Evolutionary conservation across 1,140 invertebrate species (phyloP), one percentile per base, ranked within the genome.

Genomic region (Ruditapes philippinarum): DNA sequence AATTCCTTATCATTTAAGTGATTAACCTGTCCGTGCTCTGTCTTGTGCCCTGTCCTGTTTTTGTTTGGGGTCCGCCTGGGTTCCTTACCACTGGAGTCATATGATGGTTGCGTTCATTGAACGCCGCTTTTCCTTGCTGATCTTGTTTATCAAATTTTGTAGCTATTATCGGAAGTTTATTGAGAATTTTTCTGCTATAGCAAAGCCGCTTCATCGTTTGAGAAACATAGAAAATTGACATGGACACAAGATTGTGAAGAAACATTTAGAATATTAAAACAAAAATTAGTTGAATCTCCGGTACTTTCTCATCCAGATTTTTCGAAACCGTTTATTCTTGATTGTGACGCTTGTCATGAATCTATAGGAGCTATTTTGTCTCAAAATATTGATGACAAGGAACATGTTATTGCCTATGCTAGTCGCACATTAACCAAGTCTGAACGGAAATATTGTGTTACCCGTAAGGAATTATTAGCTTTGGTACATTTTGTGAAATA

Each of bases 121-220:
- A n/a, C n/a, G n/a, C n/a, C n/a, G n/a, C n/a, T n/a, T n/a, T n/a
- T n/a, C n/a, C n/a, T n/a, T n/a, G n/a, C n/a, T n/a, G n/a, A n/a
- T n/a, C n/a, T n/a, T n/a, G n/a, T n/a, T n/a, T n/a, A n/a, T n/a
- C n/a, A n/a, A n/a, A n/a, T n/a, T n/a, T n/a, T 81, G 79, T 7
- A 49, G 73, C 4, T 95, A 92, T 74, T 94, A 94, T 83, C 25
- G 92, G 31, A 82, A 87, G 74, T 94, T 94, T 89, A 89, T 95
- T 31, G 31, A 40, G 33, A 74, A 84, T 45, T 94, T 92, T 89
- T 73, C 91, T 19, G n/a, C 70, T 22, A 85, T 92, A 33, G 88
- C 91, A 14, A 76, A 42, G 25, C 89, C 91, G 12, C 57, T 91
- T 22, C 54, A 91, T 74, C 25, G 25, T 4, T 73, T 14, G 65